Percentiles rank a stretch among this genome's conserved stretches.
These are phyloP conservation scores for Rhineura floridana DNA, from an alignment of 2,113 vertebrate genomes.

Conservation along the genomic window DNA sequence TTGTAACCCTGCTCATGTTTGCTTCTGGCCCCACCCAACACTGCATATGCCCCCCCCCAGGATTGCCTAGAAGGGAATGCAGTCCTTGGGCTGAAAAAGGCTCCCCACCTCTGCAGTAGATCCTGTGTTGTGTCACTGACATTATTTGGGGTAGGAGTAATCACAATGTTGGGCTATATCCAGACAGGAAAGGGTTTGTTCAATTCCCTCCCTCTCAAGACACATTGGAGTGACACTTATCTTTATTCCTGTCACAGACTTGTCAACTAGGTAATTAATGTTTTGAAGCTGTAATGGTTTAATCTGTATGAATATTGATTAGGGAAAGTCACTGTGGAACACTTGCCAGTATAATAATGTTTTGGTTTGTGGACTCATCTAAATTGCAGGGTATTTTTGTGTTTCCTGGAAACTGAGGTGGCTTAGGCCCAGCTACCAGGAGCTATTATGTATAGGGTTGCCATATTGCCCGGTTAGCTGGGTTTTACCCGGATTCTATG, in stretches of 20 bases:
- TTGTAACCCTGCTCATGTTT: too few species aligned
- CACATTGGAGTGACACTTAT: neutral
- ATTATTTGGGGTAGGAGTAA: neutral
- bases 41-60: too few species aligned
- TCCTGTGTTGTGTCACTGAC: neutral
- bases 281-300: conserved; percentile 9
- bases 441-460: neutral
- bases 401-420: neutral
- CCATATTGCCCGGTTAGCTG: too few species aligned
- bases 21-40: too few species aligned
- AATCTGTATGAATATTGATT: neutral
- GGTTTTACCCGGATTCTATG: too few species aligned
- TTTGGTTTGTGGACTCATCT: neutral
- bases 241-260: neutral
- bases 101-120: neutral
- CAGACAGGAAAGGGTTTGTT: neutral
- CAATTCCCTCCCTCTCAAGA: neutral
- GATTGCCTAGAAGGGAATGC: too few species aligned
- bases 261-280: conserved; percentile 7
- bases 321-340: neutral
- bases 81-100: too few species aligned
- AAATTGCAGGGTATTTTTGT: neutral
- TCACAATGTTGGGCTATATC: too few species aligned
- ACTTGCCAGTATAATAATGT: neutral
- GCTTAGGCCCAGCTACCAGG: neutral